phyloP scores from a whole-genome alignment of 2,797 vertebrate species.

The Nannoperca obscura region DNA sequence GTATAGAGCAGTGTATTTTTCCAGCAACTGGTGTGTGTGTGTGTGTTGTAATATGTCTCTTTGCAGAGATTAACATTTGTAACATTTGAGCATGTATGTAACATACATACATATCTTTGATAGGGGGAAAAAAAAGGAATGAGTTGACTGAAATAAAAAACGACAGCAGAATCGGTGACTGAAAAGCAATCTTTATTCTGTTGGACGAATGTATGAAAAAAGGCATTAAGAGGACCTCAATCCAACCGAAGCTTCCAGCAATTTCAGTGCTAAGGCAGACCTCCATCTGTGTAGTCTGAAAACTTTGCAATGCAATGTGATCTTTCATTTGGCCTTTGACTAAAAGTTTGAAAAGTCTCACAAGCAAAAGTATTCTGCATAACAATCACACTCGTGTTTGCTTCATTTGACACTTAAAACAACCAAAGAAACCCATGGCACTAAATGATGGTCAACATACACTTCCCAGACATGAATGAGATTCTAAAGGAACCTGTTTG shows the following conservation, averaged over 20 bases:
- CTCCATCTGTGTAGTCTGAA: conserved; percentile 26
- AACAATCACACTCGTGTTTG: not conserved
- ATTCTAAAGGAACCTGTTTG: not conserved
- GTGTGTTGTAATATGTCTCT: not conserved
- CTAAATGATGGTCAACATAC: conserved; percentile 10
- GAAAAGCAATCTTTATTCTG: conserved; percentile 28
- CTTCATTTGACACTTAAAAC: conserved; percentile 3
- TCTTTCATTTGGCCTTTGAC: conserved; percentile 56
- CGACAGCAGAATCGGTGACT: conserved; percentile 16
- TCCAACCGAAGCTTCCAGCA: conserved; percentile 33
- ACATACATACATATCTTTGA: not conserved
- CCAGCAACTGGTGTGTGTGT: conserved; percentile 6
- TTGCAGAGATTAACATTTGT: not conserved
- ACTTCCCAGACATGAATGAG: conserved; percentile 7
- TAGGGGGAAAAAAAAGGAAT: conserved; percentile 16
- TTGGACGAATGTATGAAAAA: conserved; percentile 38
- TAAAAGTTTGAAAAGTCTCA: conserved; percentile 41
- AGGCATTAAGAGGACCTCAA: conserved; percentile 29
- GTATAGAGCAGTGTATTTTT: conserved; percentile 54
- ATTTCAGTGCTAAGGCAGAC: conserved; percentile 48
- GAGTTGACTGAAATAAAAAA: conserved; percentile 53
- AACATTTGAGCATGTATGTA: not conserved
- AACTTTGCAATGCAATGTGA: conserved; percentile 38
- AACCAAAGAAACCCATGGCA: not conserved
- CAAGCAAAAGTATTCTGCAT: not conserved